Conservation (phyloP, 2,888 invertebrate genomes). For the Xanthia togata region DNA sequence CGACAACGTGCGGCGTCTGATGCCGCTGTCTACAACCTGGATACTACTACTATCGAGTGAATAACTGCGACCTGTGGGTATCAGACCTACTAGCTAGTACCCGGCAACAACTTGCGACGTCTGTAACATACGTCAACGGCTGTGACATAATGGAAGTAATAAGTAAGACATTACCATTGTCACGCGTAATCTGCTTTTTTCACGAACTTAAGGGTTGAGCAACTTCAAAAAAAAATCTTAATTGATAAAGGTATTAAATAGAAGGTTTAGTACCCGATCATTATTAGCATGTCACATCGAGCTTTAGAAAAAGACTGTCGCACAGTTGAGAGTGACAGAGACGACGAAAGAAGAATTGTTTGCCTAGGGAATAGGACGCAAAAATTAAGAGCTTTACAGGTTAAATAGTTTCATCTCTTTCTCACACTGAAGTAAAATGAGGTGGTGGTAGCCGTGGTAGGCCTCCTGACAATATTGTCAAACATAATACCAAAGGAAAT, state of each 20-base stretch:
- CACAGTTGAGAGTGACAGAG: too few species aligned
- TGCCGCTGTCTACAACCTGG: constrained; percentile 15
- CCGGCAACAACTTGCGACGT: background rate
- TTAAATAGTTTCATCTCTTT: background rate
- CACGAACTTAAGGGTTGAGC: background rate
- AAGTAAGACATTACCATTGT: constrained; percentile 4
- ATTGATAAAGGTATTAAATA: background rate
- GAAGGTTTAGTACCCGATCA: too few species aligned
- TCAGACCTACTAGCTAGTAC: background rate
- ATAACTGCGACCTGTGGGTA: too few species aligned
- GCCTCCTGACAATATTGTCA: background rate
- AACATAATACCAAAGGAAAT: background rate
- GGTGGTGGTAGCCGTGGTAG: background rate
- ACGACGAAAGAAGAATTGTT: too few species aligned
- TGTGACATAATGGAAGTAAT: too few species aligned
- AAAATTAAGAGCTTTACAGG: too few species aligned
- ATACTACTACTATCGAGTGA: constrained; percentile 53
- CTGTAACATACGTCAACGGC: too few species aligned
- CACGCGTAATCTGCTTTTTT: constrained; percentile 1
- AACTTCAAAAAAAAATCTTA: background rate
- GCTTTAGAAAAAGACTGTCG: too few species aligned
- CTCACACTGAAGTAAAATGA: background rate
- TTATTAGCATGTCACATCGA: too few species aligned
- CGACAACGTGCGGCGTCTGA: too few species aligned
- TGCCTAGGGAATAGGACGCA: too few species aligned